Evolutionary conservation across 2,888 invertebrate species (phyloP).

Genomic region (Stenolophus ochropezus): DNA sequence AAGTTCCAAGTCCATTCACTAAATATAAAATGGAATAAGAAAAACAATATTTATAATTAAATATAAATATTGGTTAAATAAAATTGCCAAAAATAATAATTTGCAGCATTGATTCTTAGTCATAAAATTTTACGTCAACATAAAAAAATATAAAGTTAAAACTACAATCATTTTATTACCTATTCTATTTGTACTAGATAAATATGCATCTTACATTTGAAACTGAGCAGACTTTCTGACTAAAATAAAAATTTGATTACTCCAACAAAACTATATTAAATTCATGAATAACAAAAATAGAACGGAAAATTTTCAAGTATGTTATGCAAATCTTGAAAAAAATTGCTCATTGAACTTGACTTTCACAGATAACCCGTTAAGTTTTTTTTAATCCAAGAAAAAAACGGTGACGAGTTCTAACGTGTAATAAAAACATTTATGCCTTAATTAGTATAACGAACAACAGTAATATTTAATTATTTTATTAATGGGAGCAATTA

Average conservation of each 20-base stretch:
- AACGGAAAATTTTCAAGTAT: neutral
- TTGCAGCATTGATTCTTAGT: too few species aligned
- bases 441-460: constrained; percentile 13
- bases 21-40: too few species aligned
- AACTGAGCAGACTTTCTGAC: neutral
- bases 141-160: neutral
- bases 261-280: too few species aligned
- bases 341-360: neutral
- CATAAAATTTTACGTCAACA: neutral
- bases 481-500: neutral
- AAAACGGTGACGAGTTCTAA: neutral
- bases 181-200: neutral
- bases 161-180: neutral
- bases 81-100: too few species aligned
- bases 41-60: too few species aligned
- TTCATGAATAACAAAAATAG: neutral
- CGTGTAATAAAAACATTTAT: neutral
- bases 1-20: too few species aligned
- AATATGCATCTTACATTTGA: neutral
- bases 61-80: too few species aligned
- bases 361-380: neutral
- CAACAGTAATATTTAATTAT: neutral
- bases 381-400: neutral
- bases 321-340: neutral
- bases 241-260: neutral